A percentile compares a stretch with the other conserved stretches of the same genome.
Conservation (phyloP, 2,797 vertebrate genomes). For the Tangara arthus region DNA sequence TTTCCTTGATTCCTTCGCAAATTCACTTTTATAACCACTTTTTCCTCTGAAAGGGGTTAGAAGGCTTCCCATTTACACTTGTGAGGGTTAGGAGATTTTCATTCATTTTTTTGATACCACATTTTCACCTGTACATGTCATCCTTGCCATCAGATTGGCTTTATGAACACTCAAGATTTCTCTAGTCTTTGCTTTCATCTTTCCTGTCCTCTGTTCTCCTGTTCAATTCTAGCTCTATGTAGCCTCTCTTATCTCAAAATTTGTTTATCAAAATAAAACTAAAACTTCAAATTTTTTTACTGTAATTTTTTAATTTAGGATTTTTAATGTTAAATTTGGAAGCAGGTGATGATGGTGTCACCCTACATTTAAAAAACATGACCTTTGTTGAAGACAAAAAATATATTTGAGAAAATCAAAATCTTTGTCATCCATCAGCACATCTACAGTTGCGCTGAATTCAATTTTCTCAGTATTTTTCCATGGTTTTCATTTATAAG, state of each 20-base stretch:
- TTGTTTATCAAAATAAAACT: neutral
- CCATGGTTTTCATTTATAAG: neutral
- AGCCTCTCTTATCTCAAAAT: neutral
- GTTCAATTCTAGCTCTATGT: neutral
- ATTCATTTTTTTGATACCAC: neutral
- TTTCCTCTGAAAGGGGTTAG: accelerated
- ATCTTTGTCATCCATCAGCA: neutral
- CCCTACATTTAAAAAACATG: neutral
- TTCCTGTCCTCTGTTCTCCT: neutral
- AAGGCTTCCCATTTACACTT: neutral
- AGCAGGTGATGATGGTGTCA: accelerated
- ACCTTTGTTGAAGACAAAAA: neutral
- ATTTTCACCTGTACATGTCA: neutral
- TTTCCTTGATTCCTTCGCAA: neutral
- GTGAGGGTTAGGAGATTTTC: accelerated
- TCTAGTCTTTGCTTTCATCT: neutral
- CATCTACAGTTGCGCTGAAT: neutral
- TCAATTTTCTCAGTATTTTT: neutral
- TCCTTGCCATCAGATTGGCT: neutral
- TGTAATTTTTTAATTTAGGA: neutral
- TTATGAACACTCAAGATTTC: neutral
- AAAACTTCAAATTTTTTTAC: neutral
- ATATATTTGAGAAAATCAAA: neutral
- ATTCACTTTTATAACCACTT: neutral
- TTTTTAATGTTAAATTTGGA: neutral